Conservation (phyloP, 2,888 invertebrate genomes). For the Perithous albicinctus region DNA sequence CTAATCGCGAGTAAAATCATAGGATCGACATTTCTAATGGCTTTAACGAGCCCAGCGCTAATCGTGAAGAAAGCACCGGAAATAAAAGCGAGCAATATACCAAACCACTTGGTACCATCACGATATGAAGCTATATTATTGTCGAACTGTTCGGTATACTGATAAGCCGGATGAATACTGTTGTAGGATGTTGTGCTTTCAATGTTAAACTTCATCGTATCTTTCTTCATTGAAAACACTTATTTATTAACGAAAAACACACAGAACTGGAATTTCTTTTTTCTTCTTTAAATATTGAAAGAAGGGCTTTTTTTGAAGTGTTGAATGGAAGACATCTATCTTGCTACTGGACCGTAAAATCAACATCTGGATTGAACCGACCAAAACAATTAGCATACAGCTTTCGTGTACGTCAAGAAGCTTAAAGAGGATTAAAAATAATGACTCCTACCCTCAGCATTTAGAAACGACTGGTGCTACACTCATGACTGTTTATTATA, state of each 20-base stretch:
- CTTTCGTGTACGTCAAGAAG: slow-evolving; percentile 62
- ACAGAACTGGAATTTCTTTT: not conserved
- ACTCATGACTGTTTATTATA: not conserved
- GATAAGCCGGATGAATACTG: slow-evolving; percentile 81
- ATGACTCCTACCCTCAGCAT: slow-evolving; percentile 42
- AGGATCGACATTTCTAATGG: slow-evolving; percentile 83
- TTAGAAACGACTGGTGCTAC: not conserved
- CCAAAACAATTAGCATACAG: slow-evolving; percentile 57
- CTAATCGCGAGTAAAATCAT: slow-evolving; percentile 84
- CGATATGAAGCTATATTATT: slow-evolving; percentile 79
- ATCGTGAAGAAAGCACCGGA: slow-evolving; percentile 85
- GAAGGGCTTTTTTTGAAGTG: slow-evolving; percentile 14
- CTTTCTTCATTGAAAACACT: not conserved
- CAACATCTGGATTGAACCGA: slow-evolving; percentile 48
- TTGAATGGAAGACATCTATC: slow-evolving; percentile 45
- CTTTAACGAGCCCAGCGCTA: slow-evolving; percentile 84
- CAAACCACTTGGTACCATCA: slow-evolving; percentile 82
- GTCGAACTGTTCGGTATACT: slow-evolving; percentile 80
- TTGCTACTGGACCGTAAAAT: slow-evolving; percentile 46
- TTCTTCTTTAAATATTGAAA: not conserved
- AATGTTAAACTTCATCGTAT: slow-evolving; percentile 80
- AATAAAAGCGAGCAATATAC: slow-evolving; percentile 84
- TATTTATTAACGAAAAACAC: not conserved
- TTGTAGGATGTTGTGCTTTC: slow-evolving; percentile 80
- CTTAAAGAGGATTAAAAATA: slow-evolving; percentile 55